Percentiles rank a stretch among this genome's conserved stretches.
phyloP scores from a whole-genome alignment of 1,140 invertebrate genomes.

The Drosophila tani region DNA sequence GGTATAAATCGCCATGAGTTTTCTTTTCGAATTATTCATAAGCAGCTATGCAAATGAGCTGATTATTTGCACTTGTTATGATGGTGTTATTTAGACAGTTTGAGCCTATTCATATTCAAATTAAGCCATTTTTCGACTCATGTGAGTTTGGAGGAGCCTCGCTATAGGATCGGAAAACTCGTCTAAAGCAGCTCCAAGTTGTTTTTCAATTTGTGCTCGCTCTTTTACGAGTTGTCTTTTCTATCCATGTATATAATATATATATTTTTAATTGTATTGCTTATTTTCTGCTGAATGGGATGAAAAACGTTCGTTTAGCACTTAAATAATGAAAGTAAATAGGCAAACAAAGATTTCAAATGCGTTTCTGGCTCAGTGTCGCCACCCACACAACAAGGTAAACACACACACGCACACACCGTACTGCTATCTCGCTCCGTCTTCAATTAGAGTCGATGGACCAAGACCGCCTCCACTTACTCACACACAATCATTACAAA shows the following conservation, averaged over 20 bases:
- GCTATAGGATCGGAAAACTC: constrained; percentile 19
- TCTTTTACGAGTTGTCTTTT: constrained; percentile 14
- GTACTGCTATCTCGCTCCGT: constrained; percentile 7
- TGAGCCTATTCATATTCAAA: constrained; percentile 46
- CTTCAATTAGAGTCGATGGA: constrained; percentile 44
- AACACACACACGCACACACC: constrained; percentile 8
- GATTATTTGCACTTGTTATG: constrained; percentile 42
- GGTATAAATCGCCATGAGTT: neutral
- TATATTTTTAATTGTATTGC: constrained; percentile 36
- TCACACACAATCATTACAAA: neutral
- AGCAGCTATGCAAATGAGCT: constrained; percentile 40
- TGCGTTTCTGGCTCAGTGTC: constrained; percentile 51
- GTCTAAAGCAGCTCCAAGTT: constrained; percentile 17
- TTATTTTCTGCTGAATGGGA: constrained; percentile 33
- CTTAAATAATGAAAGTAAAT: constrained; percentile 57
- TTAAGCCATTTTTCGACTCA: constrained; percentile 49
- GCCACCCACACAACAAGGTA: constrained; percentile 36
- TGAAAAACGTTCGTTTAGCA: constrained; percentile 59
- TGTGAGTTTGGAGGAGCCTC: constrained; percentile 21
- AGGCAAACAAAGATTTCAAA: constrained; percentile 45
- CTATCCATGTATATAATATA: neutral
- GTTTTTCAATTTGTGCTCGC: constrained; percentile 29
- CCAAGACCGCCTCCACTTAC: constrained; percentile 28
- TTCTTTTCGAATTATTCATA: constrained; percentile 24
- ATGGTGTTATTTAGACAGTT: constrained; percentile 44